Base-by-base conservation (phyloP, 1,140 invertebrate genomes). In the Holotrichia oblita region DNA sequence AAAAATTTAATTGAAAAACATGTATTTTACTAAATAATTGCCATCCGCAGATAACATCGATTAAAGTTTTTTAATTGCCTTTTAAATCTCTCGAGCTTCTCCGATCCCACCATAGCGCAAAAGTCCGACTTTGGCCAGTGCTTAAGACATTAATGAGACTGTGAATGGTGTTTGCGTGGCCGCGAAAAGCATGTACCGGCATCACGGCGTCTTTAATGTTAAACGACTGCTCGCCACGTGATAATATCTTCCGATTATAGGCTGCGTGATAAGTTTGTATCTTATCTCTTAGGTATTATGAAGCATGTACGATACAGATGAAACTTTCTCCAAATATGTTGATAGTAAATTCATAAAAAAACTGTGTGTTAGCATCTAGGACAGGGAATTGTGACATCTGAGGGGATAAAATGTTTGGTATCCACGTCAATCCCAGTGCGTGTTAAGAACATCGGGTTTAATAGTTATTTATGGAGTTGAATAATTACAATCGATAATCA, bases 1-100 rank as follows among this genome's bases (percentile, higher is more conserved):
- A 69, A 69, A 27, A 69, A 69, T 69, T 69, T 69, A 27, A 69
- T 69, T 69, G 61, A 69, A 69, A 69, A 69, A 69, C 61, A 69
- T 69, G 61, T 69, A 69, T 69, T 69, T 69, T 69, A 69, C 61
- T 27, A 20, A 69, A 69, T 69, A 69, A 69, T 69, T 69, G 22
- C 61, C 61, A 69, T 69, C 61, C 61, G 61, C 61, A 69, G 61
- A 69, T 69, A 69, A 69, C 61, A 69, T 69, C 61, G 22, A 69
- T 69, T 69, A 69, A 69, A 69, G 17, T 69, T 69, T 69, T 69
- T 69, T 69, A 69, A 69, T 69, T 69, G 61, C 61, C 61, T 22
- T 69, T 27, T 69, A 69, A 69, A 69, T 69, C 61, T 69, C 24
- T 69, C 22, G 61, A 27, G 7, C 8, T 27, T 69, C 61, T 69